These are phyloP conservation scores for Notechis scutatus DNA, from an alignment of 2,113 vertebrate genomes.

Conservation along the genomic window DNA sequence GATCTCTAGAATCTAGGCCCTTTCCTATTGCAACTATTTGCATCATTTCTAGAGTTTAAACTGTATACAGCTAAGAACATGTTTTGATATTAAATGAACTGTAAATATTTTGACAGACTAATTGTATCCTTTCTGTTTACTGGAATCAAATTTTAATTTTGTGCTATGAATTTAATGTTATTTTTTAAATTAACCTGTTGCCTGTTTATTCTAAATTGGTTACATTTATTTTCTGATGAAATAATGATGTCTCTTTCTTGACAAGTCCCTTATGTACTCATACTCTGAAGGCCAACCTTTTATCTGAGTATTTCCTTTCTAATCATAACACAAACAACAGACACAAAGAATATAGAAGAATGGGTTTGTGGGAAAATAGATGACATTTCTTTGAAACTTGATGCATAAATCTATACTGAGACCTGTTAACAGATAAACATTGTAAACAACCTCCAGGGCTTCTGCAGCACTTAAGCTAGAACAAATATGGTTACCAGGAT, in stretches of 20 bases:
- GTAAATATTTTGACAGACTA: constrained; percentile 7
- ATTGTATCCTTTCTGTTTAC: not conserved
- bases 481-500: constrained; percentile 17
- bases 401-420: not conserved
- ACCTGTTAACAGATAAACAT: constrained; percentile 6
- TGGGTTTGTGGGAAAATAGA: not conserved
- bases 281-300: constrained; percentile 9
- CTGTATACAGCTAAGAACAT: constrained; percentile 5
- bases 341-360: not conserved
- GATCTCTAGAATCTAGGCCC: not conserved
- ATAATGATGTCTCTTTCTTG: constrained; percentile 30
- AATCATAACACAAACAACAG: constrained; percentile 10
- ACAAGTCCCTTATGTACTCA: not conserved
- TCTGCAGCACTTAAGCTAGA: constrained; percentile 12
- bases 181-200: not conserved
- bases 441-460: not conserved
- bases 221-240: constrained; percentile 39
- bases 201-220: not conserved
- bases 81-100: constrained; percentile 23
- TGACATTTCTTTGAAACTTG: constrained; percentile 2
- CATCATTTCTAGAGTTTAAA: constrained; percentile 1
- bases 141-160: constrained; percentile 30
- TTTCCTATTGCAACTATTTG: not conserved
- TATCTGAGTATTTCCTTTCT: constrained; percentile 11
- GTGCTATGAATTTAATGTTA: constrained; percentile 9